Conservation (phyloP, 2,888 invertebrate species). For the Tetropium fuscum region DNA sequence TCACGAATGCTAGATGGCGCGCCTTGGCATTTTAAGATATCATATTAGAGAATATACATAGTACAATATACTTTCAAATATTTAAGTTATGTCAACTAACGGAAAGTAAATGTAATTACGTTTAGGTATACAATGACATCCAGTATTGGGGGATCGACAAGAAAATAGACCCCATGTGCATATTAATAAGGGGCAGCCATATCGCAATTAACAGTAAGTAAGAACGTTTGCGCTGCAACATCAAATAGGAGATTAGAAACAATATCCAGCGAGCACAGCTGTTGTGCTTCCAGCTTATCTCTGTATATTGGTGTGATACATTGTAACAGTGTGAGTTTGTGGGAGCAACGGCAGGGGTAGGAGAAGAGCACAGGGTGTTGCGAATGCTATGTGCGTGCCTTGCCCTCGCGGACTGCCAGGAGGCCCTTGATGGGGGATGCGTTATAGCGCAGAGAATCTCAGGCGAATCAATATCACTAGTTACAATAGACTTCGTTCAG, state of each 20-base stretch:
- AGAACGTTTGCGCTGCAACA: not conserved
- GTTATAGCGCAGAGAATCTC: constrained; percentile 42
- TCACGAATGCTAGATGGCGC: no score
- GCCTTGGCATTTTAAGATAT: no score
- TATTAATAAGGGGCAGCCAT: not conserved
- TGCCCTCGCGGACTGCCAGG: constrained; percentile 40
- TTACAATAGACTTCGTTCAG: constrained; percentile 45
- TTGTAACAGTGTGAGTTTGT: not conserved
- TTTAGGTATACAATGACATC: no score
- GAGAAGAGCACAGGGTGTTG: constrained; percentile 38
- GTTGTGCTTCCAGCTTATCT: constrained; percentile 33
- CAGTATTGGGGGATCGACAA: no score
- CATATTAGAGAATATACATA: no score
- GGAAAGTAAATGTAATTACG: no score
- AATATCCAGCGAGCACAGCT: constrained; percentile 31
- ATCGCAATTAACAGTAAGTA: constrained; percentile 12
- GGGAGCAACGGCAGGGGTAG: constrained; percentile 1
- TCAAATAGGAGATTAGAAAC: constrained; percentile 22
- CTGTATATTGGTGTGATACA: constrained; percentile 28
- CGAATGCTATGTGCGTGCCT: constrained; percentile 48
- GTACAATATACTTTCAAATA: no score
- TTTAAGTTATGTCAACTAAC: no score
- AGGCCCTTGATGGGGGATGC: constrained; percentile 39
- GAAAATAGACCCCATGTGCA: no score
- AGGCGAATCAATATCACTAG: constrained; percentile 48